Base-by-base conservation (phyloP, 1,140 invertebrate species). In the Plutomurus gul region DNA sequence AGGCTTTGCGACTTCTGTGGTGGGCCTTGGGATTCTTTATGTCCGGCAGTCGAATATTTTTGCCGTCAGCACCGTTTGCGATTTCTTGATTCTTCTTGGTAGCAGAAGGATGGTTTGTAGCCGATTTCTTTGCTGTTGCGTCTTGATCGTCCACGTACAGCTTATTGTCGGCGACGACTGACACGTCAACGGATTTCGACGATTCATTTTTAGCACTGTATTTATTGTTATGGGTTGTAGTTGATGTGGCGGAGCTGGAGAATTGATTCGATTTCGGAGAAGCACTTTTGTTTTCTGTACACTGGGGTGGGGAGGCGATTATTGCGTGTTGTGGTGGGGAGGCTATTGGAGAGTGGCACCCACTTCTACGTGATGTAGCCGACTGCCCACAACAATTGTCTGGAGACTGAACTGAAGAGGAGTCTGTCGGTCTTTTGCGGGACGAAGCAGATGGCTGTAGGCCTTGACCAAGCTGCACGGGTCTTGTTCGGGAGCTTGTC, bases 31-130 rank as follows among this genome's bases (percentile, higher is more conserved):
- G 40, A 65, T 76, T 60, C 18, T 76, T 76, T 39, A 51, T 33
- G 47, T 51, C 51, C 30, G 75, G 75, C 37, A 76, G 30, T 36
- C 75, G 49, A 51, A 76, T 76, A 36, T 75, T 27, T 51, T 49
- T 43, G 27, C 30, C 27, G 25, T 75, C 22, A 47, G 40, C n/a
- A 51, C 30, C 49, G 43, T 75, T 36, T 43, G 10, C n/a, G 43
- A 47, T 75, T 36, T 75, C 46, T 36, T 49, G 39, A 47, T 36
- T 49, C 30, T 75, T 36, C 40, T 75, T 49, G 43, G n/a, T 46
- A 27, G 40, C n/a, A n/a, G n/a, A n/a, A n/a, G n/a, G n/a, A n/a
- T n/a, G n/a, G n/a, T n/a, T n/a, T n/a, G n/a, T n/a, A n/a, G n/a
- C n/a, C n/a, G n/a, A n/a, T n/a, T n/a, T n/a, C n/a, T n/a, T n/a